Evolutionary conservation across 2,113 vertebrate species (phyloP).

Genomic region (Chloebia gouldiae): DNA sequence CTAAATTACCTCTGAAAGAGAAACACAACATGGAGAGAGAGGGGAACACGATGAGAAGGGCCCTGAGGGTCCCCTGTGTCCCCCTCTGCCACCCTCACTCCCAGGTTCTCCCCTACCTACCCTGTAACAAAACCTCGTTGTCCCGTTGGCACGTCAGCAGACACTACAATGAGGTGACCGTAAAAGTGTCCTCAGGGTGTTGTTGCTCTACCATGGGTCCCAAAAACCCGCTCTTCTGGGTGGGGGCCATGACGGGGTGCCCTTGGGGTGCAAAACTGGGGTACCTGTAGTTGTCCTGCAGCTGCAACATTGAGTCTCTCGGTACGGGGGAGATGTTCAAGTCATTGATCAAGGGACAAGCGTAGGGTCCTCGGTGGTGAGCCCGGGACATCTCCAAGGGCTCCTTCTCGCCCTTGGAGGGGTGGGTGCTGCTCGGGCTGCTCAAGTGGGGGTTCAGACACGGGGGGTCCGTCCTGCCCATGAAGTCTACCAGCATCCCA

Average conservation of each 20-base stretch:
- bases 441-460: slow-evolving; percentile 82
- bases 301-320: slow-evolving; percentile 90
- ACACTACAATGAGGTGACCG: slow-evolving; percentile 98
- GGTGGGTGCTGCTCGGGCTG: slow-evolving; percentile 74
- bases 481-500: slow-evolving; percentile 80
- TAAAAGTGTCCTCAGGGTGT: slow-evolving; percentile 94
- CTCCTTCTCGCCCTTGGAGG: slow-evolving; percentile 86
- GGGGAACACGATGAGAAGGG: slow-evolving; percentile 26
- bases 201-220: slow-evolving; percentile 95
- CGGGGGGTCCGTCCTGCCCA: slow-evolving; percentile 80
- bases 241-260: slow-evolving; percentile 80
- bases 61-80: not conserved
- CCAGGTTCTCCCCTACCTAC: slow-evolving; percentile 61
- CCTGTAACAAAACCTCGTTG: slow-evolving; percentile 82
- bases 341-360: slow-evolving; percentile 82
- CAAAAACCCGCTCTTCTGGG: slow-evolving; percentile 87
- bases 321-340: slow-evolving; percentile 90
- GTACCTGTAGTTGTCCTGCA: slow-evolving; percentile 92
- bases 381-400: slow-evolving; percentile 83
- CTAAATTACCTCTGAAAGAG: slow-evolving; percentile 68
- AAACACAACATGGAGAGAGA: slow-evolving; percentile 34
- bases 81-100: not conserved
- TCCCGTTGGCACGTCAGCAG: slow-evolving; percentile 82
- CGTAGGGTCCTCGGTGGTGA: slow-evolving; percentile 77
- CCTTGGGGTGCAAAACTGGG: slow-evolving; percentile 83